Conservation (phyloP, 2,888 invertebrate genomes). For the Mesopsocus fuscifrons region DNA sequence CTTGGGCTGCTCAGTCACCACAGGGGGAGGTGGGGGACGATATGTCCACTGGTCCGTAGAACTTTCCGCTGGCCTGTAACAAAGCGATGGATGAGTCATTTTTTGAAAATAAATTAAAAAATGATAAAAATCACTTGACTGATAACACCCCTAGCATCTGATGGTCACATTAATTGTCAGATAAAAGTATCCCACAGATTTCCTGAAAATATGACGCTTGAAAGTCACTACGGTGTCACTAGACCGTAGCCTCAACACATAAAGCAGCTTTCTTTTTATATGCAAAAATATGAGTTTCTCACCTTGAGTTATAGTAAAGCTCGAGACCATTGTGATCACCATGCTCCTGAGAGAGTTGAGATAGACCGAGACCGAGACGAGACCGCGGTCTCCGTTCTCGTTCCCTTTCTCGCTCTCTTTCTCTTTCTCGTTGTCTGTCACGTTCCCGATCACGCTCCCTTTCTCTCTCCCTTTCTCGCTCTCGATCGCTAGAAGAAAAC, state of each 20-base stretch:
- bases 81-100: too few species aligned
- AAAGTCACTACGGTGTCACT: too few species aligned
- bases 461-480: conserved; percentile 10
- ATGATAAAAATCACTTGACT: too few species aligned
- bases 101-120: too few species aligned
- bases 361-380: conserved; percentile 52
- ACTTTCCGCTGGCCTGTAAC: conserved; percentile 9
- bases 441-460: conserved; percentile 10
- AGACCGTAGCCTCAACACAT: too few species aligned
- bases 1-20: conserved; percentile 82
- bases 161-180: too few species aligned
- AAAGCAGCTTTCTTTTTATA: too few species aligned
- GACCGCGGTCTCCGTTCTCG: conserved; percentile 13
- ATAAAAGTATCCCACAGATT: too few species aligned
- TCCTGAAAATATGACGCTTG: conserved; percentile 13
- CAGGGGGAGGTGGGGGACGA: conserved; percentile 64
- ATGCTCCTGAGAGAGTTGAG: conserved; percentile 30
- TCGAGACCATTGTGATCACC: conserved; percentile 44
- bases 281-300: too few species aligned
- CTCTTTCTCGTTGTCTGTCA: conserved; percentile 4
- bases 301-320: conserved; percentile 60
- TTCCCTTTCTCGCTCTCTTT: conserved; percentile 10
- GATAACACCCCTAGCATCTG: too few species aligned
- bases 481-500: conserved; percentile 22
- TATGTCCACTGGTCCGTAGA: conserved; percentile 28